Evolutionary conservation across 2,113 vertebrate genomes (phyloP), one percentile per base, ranked within the genome.

Genomic region (Sus scrofa): DNA sequence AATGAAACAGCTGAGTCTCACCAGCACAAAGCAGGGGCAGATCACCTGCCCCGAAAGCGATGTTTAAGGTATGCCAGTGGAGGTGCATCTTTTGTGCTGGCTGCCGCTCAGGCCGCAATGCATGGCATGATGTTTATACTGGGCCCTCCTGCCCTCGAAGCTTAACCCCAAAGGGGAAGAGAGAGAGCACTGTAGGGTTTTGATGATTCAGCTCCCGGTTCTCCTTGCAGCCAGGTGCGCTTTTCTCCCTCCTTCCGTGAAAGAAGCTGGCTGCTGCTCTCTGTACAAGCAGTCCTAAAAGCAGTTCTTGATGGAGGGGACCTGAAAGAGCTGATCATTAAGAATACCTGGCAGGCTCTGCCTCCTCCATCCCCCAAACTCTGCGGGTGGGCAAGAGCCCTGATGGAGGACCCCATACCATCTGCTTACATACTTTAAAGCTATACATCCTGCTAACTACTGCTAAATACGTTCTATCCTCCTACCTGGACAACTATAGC

Each of bases 361-460:
- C 63, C n/a, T 32, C 50, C 44, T 18, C 32, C 4, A 20, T 4
- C 32, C 13, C 54, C 12, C 34, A 2, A 24, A 34, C 5, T 50
- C 30, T 20, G 27, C 26, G 81, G 34, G 10, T 67, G n/a, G 14
- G n/a, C 37, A 73, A 68, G 68, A 63, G 20, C 32, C 27, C 22
- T 20, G 75, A 73, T 4, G 37, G 18, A 93, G 56, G 37, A 12
- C 62, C 58, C 52, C 9, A n/a, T 39, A 22, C 63, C 7, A 4
- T 71, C 44, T 81, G 63, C 32, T 96, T 68, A 70, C 95, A 71
- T 87, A 92, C 84, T 94, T 75, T 93, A 68, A 63, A 83, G 52
- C 50, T 56, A 44, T 44, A 44, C 4, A 44, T 44, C 44, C 4
- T 44, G 44, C 44, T 8, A 87, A 39, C 56, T 20, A n/a, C 58